Evolutionary conservation across 2,113 vertebrate species (phyloP).

Genomic region (Trichechus manatus): DNA sequence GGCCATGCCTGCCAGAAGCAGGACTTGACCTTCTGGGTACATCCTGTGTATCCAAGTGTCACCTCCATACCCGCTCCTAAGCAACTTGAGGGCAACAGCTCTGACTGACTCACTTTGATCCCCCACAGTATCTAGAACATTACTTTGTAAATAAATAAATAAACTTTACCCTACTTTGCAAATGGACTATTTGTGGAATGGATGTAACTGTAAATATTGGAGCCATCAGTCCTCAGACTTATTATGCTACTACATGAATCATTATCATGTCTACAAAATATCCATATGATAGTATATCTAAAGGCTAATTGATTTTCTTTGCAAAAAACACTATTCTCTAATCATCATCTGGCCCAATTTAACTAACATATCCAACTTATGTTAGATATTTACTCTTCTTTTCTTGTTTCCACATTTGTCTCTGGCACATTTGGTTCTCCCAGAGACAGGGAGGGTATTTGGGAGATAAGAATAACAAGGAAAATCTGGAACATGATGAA

Average conservation of each 20-base stretch:
- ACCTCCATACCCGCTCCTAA: not conserved
- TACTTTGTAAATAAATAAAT: constrained; percentile 35
- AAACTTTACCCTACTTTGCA: not conserved
- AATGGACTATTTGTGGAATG: not conserved
- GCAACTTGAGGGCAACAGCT: not conserved
- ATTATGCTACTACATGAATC: not conserved
- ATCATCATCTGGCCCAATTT: constrained; percentile 66
- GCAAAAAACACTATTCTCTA: constrained; percentile 64
- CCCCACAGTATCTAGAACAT: not conserved
- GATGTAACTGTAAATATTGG: not conserved
- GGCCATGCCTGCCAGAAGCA: not conserved
- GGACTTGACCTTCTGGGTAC: not conserved
- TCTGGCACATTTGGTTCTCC: constrained; percentile 75
- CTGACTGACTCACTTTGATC: not conserved
- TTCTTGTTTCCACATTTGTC: constrained; percentile 74
- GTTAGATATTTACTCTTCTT: constrained; percentile 68
- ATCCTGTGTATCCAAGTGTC: not conserved
- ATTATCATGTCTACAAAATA: constrained; percentile 30
- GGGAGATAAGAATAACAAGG: constrained; percentile 74
- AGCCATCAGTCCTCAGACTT: constrained; percentile 11
- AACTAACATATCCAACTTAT: constrained; percentile 59
- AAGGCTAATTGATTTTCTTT: constrained; percentile 27
- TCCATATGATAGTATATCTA: not conserved
- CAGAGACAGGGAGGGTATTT: constrained; percentile 70
- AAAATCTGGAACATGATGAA: constrained; percentile 77